Percentiles rank a stretch among this genome's conserved stretches.
phyloP scores from a whole-genome alignment of 2,797 vertebrate genomes.

The Malurus leucopterus region DNA sequence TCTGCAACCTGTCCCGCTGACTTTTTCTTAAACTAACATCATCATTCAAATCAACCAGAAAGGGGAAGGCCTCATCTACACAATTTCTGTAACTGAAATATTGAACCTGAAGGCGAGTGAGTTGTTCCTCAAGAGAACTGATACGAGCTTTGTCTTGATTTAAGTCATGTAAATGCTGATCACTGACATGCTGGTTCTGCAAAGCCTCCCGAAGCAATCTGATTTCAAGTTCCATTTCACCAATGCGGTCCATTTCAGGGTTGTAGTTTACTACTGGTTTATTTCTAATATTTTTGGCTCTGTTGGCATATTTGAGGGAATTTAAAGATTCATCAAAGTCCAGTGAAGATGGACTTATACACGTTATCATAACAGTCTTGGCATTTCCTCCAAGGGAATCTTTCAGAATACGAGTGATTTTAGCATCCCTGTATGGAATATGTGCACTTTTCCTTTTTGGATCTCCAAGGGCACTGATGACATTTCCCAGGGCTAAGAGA shows the following conservation, averaged over 20 bases:
- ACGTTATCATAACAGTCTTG: slow-evolving; percentile 88
- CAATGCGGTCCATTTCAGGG: slow-evolving; percentile 72
- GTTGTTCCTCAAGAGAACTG: slow-evolving; percentile 67
- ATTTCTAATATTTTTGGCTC: slow-evolving; percentile 84
- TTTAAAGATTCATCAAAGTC: slow-evolving; percentile 86
- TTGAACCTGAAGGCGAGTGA: slow-evolving; percentile 67
- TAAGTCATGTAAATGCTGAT: slow-evolving; percentile 54
- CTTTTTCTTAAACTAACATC: slow-evolving; percentile 51
- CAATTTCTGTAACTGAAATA: slow-evolving; percentile 70
- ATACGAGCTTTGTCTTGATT: slow-evolving; percentile 65
- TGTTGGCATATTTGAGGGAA: slow-evolving; percentile 87
- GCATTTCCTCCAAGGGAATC: slow-evolving; percentile 89
- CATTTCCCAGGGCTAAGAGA: slow-evolving; percentile 85
- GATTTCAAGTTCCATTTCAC: slow-evolving; percentile 84
- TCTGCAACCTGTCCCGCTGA: slow-evolving; percentile 72
- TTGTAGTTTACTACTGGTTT: slow-evolving; percentile 78
- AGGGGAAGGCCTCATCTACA: slow-evolving; percentile 76
- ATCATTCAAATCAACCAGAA: slow-evolving; percentile 75
- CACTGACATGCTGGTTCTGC: slow-evolving; percentile 72
- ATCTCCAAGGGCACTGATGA: slow-evolving; percentile 87
- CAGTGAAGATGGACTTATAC: slow-evolving; percentile 85
- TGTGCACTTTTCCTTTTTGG: slow-evolving; percentile 75
- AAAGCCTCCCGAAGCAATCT: slow-evolving; percentile 80
- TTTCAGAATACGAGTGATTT: slow-evolving; percentile 89
- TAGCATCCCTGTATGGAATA: slow-evolving; percentile 86